Percentiles rank a stretch among this genome's conserved stretches.
These are phyloP conservation scores for Calypte anna DNA, from an alignment of 2,113 vertebrate genomes.

Conservation along the genomic window DNA sequence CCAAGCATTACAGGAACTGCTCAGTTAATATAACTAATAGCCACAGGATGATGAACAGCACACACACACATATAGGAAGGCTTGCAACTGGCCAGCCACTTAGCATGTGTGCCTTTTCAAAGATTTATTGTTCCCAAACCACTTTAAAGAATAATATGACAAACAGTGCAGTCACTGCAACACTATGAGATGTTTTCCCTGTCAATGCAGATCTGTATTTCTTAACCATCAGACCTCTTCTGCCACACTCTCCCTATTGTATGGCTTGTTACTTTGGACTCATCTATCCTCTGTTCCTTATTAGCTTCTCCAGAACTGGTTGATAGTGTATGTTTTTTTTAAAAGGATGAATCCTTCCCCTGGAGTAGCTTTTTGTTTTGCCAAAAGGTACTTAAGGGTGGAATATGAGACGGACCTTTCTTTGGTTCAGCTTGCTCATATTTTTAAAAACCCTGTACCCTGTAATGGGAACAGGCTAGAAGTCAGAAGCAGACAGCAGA, in stretches of 20 bases:
- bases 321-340: accelerated
- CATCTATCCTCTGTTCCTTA: not conserved
- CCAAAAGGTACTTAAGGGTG: not conserved
- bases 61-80: not conserved
- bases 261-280: not conserved
- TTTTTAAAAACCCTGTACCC: not conserved
- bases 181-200: not conserved
- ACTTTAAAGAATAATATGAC: not conserved
- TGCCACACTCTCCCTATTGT: not conserved
- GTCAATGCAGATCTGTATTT: not conserved
- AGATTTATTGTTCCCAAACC: not conserved
- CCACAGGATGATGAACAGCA: not conserved
- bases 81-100: not conserved
- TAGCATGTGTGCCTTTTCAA: not conserved
- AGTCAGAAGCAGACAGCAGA: not conserved
- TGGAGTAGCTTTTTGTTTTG: not conserved
- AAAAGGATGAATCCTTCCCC: not conserved
- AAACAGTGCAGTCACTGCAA: not conserved
- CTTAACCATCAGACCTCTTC: not conserved
- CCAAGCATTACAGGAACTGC: not conserved
- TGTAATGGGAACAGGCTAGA: not conserved
- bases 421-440: not conserved
- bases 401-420: not conserved
- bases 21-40: constrained; percentile 1
- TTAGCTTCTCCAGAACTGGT: not conserved